phyloP scores from a whole-genome alignment of 1,140 invertebrate genomes.

The Heliconius eleuchia region DNA sequence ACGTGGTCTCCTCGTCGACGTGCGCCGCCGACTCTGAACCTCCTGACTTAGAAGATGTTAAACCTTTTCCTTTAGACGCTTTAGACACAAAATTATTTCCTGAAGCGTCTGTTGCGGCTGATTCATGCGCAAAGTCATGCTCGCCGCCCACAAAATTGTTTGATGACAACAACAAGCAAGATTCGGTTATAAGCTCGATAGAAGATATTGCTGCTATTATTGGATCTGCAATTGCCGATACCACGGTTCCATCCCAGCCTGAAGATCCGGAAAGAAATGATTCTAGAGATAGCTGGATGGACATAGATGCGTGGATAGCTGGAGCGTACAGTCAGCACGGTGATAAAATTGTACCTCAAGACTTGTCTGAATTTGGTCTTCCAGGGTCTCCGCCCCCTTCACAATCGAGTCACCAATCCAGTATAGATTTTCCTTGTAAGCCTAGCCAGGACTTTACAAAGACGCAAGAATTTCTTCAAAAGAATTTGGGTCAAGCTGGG shows the following conservation, averaged over 20 bases:
- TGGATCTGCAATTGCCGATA: slow-evolving; percentile 93
- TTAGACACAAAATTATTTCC: slow-evolving; percentile 77
- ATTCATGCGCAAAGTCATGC: slow-evolving; percentile 73
- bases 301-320: slow-evolving; percentile 92
- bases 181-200: slow-evolving; percentile 86
- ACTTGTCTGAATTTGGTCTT: slow-evolving; percentile 85
- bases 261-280: slow-evolving; percentile 85
- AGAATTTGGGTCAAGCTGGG: slow-evolving; percentile 81
- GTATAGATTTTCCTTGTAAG: slow-evolving; percentile 70
- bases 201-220: slow-evolving; percentile 94
- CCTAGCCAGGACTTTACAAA: slow-evolving; percentile 71
- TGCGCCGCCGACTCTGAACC: slow-evolving; percentile 83
- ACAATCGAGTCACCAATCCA: slow-evolving; percentile 59
- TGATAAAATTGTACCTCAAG: slow-evolving; percentile 84
- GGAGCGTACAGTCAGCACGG: slow-evolving; percentile 85
- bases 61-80: slow-evolving; percentile 82
- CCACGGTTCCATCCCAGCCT: slow-evolving; percentile 87
- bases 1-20: slow-evolving; percentile 86
- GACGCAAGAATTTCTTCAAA: slow-evolving; percentile 75
- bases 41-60: slow-evolving; percentile 82
- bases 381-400: slow-evolving; percentile 84
- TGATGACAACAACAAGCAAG: slow-evolving; percentile 70
- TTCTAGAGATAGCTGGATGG: slow-evolving; percentile 89
- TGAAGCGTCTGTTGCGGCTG: slow-evolving; percentile 57
- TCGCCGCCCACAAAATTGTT: slow-evolving; percentile 75